Percentiles rank a stretch among this genome's conserved stretches.
Conservation (phyloP, 2,113 vertebrate species). For the Osmerus eperlanus region DNA sequence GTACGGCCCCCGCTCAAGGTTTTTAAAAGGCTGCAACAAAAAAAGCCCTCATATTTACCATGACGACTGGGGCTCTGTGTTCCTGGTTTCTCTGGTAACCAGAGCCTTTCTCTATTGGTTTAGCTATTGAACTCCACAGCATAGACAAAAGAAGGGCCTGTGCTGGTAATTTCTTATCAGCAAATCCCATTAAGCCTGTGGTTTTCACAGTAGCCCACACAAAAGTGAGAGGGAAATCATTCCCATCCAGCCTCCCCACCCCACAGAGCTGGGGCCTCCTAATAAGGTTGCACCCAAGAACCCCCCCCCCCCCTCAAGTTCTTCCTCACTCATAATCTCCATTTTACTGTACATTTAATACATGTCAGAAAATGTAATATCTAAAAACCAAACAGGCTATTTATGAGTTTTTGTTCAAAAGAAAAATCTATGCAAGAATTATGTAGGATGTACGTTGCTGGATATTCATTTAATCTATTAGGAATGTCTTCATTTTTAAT, state of each 20-base stretch:
- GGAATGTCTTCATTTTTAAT: no score
- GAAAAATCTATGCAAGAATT: no score
- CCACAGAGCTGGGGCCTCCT: constrained; percentile 35
- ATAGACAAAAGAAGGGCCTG: constrained; percentile 93
- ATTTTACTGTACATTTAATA: no score
- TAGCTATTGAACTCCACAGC: constrained; percentile 88
- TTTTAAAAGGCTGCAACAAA: constrained; percentile 90
- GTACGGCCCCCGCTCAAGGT: constrained; percentile 81
- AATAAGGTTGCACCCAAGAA: constrained; percentile 10
- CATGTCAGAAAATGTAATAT: no score
- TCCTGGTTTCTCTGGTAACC: constrained; percentile 98
- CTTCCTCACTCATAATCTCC: no score
- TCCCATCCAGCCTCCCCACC: constrained; percentile 49
- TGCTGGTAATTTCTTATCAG: constrained; percentile 79
- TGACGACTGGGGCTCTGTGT: constrained; percentile 89
- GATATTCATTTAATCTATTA: no score
- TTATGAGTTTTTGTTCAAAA: no score
- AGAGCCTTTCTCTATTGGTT: constrained; percentile 89
- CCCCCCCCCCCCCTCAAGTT: background rate
- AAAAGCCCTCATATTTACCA: constrained; percentile 90
- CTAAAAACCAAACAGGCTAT: no score
- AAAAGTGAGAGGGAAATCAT: constrained; percentile 72
- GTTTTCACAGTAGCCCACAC: constrained; percentile 68
- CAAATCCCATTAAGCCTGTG: constrained; percentile 76
- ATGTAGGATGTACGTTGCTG: no score